Base-by-base conservation (phyloP, 2,797 vertebrate species). In the Ambastaia sidthimunki region DNA sequence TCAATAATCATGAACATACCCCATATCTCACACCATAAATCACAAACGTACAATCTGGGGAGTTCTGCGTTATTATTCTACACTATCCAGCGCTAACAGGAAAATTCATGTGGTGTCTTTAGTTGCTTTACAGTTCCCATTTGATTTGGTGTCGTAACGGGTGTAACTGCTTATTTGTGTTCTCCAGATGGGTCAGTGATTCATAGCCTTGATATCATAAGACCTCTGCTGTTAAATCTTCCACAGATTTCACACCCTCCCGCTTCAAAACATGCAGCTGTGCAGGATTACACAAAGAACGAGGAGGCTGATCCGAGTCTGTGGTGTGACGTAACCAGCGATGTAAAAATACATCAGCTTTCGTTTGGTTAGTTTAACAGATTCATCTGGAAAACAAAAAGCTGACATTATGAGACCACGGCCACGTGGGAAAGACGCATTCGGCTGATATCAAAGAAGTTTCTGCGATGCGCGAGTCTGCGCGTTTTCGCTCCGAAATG, bases 151-250 rank as follows among this genome's bases (percentile, higher is more conserved):
- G 70, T 73, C 65, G 62, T 67, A 80, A 80, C 47, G 78, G 62
- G 48, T 4, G 25, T 66, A 47, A 62, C 78, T 63, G 57, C 68
- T 80, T 80, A 80, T 80, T 80, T 80, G 54, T 73, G 78, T 55
- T 80, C 50, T 80, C 70, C 78, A 80, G 78, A 80, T 80, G 70
- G 78, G 78, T 72, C 78, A 80, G 34, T 73, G 70, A 80, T 80
- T 73, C 60, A 66, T 63, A 73, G 70, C 25, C 47, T 65, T 66
- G 48, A 71, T 71, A 80, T 67, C 70, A 73, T 47, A 80, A 66
- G 78, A 73, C 48, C 78, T 67, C 70, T 55, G 62, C 78, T 13
- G n/a, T 73, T 80, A 80, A 73, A 80, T 80, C 78, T 66, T 80
- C 48, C 70, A 41, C 71, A 80, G 70, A 73, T 80, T 80, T 80